Base-by-base conservation (phyloP, 2,888 invertebrate genomes). In the Luperina nickerlii region DNA sequence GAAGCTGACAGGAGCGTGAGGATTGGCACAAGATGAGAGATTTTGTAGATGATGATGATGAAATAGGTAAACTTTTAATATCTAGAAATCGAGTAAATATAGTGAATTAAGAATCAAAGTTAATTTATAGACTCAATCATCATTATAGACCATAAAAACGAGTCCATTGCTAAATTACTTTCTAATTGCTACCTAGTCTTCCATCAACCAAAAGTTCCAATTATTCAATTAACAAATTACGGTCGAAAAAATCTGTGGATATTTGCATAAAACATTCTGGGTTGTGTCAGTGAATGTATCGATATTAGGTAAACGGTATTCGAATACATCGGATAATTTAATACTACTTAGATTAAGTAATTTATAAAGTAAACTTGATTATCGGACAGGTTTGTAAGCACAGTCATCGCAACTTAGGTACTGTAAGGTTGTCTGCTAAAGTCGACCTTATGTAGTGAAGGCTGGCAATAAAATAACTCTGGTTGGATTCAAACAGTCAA, bases 381-480 rank as follows among this genome's bases (percentile, higher is more conserved):
- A 72, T 71, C 7, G 66, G 27, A 62, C 51, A 32, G 51, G 48
- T 82, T 76, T 1, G 27, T 82, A 27, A n/a, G 18, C 66, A 45
- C 69, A 63, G 85, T 76, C 70, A 66, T 74, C 42, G 38, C 62
- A 80, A 70, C 11, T 80, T 71, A 66, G 20, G 24, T 57, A 9
- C 57, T 57, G 3, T 57, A 24, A 57, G 24, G 24, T 57, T 24
- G 24, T 57, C 24, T 57, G 24, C 24, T 24, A 57, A 24, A 57
- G 57, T 57, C 57, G 57, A 24, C 57, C 24, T 57, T 57, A 57
- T 57, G 24, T 24, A 57, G 24, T 57, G 57, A 9, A 57, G 54
- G 20, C 20, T 54, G 54, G 54, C 8, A 54, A 20, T 54, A 54
- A 54, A 54, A 20, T 54, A 20, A 20, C 54, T 54, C 54, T 20